phyloP scores from a whole-genome alignment of 1,140 invertebrate species.

The Leguminivora glycinivorella region DNA sequence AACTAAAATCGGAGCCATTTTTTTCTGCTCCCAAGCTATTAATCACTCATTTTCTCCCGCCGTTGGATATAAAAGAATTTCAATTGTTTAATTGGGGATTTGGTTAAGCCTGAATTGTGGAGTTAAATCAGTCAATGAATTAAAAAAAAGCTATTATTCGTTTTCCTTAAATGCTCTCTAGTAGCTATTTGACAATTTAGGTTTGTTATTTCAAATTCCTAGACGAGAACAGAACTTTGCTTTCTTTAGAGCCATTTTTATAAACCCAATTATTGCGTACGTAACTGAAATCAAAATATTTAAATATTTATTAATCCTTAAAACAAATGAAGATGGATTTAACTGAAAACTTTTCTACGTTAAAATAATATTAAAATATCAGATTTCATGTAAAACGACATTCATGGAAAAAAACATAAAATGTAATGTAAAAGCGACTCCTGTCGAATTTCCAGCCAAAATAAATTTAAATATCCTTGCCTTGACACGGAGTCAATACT shows the following conservation, averaged over 20 bases:
- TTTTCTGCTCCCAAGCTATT: neutral
- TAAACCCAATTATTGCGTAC: neutral
- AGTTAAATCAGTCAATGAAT: neutral
- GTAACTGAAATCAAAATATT: neutral
- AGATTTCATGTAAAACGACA: neutral
- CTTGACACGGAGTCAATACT: slow-evolving; percentile 9
- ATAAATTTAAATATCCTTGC: slow-evolving; percentile 14
- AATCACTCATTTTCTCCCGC: neutral
- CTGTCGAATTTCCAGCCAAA: neutral
- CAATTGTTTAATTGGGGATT: slow-evolving; percentile 10
- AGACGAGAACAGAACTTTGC: too few relatives aligned
- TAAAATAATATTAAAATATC: neutral
- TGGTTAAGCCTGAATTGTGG: neutral
- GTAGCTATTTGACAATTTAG: too few relatives aligned
- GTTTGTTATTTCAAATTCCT: too few relatives aligned
- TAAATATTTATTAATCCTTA: too few relatives aligned
- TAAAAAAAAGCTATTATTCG: neutral
- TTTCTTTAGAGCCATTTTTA: neutral
- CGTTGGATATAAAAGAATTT: neutral
- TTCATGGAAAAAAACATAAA: neutral
- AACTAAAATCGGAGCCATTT: neutral
- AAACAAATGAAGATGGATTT: too few relatives aligned
- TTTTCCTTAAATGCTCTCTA: neutral
- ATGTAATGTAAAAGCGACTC: neutral
- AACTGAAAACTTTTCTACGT: neutral